A percentile compares a stretch with the other conserved stretches of the same genome.
Evolutionary conservation across 2,797 vertebrate species (phyloP).

Genomic region (Onychomys arenicola): DNA sequence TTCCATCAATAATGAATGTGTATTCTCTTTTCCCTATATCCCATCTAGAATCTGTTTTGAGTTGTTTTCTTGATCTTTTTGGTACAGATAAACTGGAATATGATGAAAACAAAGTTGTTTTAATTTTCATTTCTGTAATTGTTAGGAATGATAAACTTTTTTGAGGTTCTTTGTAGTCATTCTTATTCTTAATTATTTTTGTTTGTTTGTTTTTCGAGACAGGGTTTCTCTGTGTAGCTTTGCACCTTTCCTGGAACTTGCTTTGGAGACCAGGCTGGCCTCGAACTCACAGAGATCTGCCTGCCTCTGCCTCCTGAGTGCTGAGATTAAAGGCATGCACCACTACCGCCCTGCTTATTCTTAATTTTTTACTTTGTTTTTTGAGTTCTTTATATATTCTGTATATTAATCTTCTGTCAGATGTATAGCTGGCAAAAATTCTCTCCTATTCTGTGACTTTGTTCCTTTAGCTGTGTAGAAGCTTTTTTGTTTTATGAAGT

Average conservation of each 20-base stretch:
- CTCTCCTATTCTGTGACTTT: background rate
- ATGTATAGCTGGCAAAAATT: background rate
- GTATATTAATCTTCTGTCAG: background rate
- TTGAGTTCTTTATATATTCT: background rate
- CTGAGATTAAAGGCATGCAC: too few species aligned
- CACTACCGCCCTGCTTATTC: too few species aligned
- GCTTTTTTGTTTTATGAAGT: background rate
- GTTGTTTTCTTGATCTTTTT: background rate
- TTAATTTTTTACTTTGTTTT: background rate
- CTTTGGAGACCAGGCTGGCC: too few species aligned
- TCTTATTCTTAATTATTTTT: background rate
- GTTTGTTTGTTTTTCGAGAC: too few species aligned
- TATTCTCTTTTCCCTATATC: background rate
- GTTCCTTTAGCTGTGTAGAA: background rate
- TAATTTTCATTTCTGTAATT: background rate
- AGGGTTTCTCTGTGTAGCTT: too few species aligned
- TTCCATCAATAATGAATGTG: background rate
- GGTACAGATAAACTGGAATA: background rate
- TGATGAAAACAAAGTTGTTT: background rate
- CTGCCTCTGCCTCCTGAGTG: too few species aligned
- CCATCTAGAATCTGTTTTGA: background rate
- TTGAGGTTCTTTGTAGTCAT: background rate
- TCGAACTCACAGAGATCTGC: too few species aligned
- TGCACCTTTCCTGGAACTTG: too few species aligned
- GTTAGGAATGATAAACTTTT: background rate